Conservation (phyloP, 2,113 vertebrate species). For the Tauraco erythrolophus region DNA sequence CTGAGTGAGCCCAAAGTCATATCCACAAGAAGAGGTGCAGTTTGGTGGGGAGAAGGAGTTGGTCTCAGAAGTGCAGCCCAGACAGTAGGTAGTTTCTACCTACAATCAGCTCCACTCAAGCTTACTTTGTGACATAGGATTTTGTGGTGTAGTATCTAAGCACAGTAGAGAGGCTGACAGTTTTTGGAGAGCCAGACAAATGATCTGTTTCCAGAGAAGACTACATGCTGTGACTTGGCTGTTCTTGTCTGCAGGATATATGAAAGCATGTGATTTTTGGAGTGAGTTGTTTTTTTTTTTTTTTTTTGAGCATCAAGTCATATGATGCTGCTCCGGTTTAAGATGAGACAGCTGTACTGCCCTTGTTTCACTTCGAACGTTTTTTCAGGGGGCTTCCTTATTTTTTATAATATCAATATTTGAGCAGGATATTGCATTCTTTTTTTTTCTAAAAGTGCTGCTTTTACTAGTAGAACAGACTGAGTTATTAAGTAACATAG, state of each 20-base stretch:
- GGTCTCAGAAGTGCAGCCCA: background rate
- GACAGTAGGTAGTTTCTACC: background rate
- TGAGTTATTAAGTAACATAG: background rate
- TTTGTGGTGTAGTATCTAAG: background rate
- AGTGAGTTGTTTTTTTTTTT: background rate
- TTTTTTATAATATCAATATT: background rate
- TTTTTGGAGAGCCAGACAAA: background rate
- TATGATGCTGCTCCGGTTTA: slow-evolving; percentile 4
- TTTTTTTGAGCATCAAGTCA: slow-evolving; percentile 15
- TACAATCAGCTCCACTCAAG: background rate
- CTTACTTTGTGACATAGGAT: background rate
- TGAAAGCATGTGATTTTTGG: slow-evolving; percentile 50
- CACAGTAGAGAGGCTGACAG: background rate
- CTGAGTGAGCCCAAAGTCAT: background rate
- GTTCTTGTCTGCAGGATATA: slow-evolving; percentile 38
- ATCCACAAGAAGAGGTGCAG: background rate
- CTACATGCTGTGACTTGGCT: slow-evolving; percentile 21
- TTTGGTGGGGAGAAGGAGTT: background rate
- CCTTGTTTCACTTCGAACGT: background rate
- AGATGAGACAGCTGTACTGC: slow-evolving; percentile 27
- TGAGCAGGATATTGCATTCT: background rate
- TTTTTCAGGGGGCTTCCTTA: slow-evolving; percentile 28
- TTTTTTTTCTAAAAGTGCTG: background rate
- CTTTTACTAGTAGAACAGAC: background rate
- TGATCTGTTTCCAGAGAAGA: background rate